A percentile compares a stretch with the other conserved stretches of the same genome.
Conservation (phyloP, 2,888 invertebrate genomes). For the Drosophila pseudotalamancana region DNA sequence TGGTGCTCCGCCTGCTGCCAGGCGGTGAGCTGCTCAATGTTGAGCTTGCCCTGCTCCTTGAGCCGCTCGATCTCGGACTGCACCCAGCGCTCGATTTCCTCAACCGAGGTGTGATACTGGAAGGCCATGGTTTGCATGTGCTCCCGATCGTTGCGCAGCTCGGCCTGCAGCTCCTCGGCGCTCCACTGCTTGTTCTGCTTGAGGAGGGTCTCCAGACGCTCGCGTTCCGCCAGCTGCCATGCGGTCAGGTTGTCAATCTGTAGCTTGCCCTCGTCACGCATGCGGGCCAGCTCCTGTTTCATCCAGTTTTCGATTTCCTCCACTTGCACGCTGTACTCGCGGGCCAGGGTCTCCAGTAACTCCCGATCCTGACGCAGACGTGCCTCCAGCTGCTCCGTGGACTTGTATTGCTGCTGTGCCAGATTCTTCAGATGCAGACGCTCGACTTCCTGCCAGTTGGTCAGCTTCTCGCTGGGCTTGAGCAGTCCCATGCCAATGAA, state of each 20-base stretch:
- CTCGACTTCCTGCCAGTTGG: conserved; percentile 82
- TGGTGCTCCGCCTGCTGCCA: conserved; percentile 82
- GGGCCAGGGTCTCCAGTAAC: conserved; percentile 75
- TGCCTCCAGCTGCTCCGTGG: conserved; percentile 81
- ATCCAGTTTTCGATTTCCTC: conserved; percentile 82
- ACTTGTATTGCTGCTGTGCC: conserved; percentile 80
- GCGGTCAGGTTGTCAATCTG: conserved; percentile 81
- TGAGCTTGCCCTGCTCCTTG: conserved; percentile 75
- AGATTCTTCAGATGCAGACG: conserved; percentile 81
- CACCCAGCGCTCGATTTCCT: conserved; percentile 83
- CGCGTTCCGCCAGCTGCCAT: conserved; percentile 82
- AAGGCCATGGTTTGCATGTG: conserved; percentile 82
- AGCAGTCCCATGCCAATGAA: conserved; percentile 81
- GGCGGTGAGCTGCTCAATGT: conserved; percentile 78
- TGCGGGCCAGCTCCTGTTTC: conserved; percentile 80
- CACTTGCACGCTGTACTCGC: conserved; percentile 82
- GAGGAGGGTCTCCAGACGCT: conserved; percentile 72
- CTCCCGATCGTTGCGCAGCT: conserved; percentile 78
- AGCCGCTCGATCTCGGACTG: conserved; percentile 78
- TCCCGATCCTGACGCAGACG: conserved; percentile 81
- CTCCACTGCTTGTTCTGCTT: conserved; percentile 79
- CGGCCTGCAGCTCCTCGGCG: conserved; percentile 78
- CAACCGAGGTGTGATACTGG: conserved; percentile 82
- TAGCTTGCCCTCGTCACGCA: conserved; percentile 81
- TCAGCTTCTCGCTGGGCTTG: conserved; percentile 79